Evolutionary conservation across 2,888 invertebrate species (phyloP).

Genomic region (Mylabris sibirica): DNA sequence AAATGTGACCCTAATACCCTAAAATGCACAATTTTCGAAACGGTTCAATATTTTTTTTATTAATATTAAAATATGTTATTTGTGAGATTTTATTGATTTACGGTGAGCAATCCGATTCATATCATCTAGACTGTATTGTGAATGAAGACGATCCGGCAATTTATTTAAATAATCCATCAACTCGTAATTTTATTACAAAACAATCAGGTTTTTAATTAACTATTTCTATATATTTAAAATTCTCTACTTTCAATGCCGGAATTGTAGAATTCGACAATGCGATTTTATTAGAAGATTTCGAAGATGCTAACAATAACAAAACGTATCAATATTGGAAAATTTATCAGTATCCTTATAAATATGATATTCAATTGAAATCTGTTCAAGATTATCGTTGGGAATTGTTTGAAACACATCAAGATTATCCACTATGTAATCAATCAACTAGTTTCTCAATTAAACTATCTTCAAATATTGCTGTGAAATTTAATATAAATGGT

Average conservation of each 20-base stretch:
- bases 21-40: background rate
- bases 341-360: background rate
- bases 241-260: background rate
- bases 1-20: background rate
- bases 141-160: slow-evolving; percentile 2
- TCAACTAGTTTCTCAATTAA: background rate
- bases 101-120: background rate
- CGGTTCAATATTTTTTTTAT: background rate
- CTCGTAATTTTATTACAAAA: background rate
- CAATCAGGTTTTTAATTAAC: background rate
- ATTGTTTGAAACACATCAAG: background rate
- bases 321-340: background rate
- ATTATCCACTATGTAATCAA: background rate
- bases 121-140: slow-evolving; percentile 3
- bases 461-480: background rate
- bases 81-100: slow-evolving; percentile 9
- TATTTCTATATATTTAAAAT: too few species aligned
- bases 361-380: background rate
- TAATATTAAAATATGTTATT: background rate
- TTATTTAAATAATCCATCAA: background rate
- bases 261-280: background rate
- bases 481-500: background rate
- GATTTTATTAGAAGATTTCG: slow-evolving; percentile 2
- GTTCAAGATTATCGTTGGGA: slow-evolving; percentile 4
- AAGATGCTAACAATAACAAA: background rate